These are phyloP conservation scores for Tetrao urogallus DNA, from an alignment of 2,113 vertebrate genomes.

Conservation along the genomic window DNA sequence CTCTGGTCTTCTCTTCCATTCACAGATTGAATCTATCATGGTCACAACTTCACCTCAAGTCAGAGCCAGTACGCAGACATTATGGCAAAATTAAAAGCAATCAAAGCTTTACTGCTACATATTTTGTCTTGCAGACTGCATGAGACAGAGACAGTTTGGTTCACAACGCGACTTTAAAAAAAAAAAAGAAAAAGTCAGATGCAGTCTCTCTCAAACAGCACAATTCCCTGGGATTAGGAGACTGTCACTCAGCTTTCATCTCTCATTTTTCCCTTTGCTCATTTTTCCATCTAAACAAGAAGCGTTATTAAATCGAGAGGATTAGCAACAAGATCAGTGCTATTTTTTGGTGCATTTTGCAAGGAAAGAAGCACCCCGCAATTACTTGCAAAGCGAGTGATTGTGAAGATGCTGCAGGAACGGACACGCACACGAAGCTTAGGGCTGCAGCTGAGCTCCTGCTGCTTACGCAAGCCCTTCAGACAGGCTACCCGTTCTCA, in stretches of 20 bases:
- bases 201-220: slow-evolving; percentile 10
- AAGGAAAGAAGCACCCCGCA: background rate
- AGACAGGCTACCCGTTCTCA: slow-evolving; percentile 63
- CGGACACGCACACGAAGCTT: fast-evolving
- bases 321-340: background rate
- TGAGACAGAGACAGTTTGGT: background rate
- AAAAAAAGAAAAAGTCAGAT: background rate
- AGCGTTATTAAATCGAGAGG: slow-evolving; percentile 41
- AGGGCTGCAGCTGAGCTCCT: background rate
- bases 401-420: background rate
- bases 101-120: background rate
- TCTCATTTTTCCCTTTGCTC: slow-evolving; percentile 68
- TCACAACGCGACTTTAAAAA: background rate
- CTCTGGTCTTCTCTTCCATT: background rate
- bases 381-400: background rate
- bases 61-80: background rate
- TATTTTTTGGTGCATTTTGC: background rate
- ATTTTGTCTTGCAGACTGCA: background rate
- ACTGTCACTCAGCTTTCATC: slow-evolving; percentile 66
- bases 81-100: background rate
- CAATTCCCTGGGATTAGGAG: slow-evolving; percentile 59
- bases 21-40: background rate
- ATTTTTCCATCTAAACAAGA: slow-evolving; percentile 64
- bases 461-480: background rate
- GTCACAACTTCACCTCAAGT: background rate